These are phyloP conservation scores for Serranus cabrilla DNA, from an alignment of 2,797 vertebrate genomes.

Conservation along the genomic window DNA sequence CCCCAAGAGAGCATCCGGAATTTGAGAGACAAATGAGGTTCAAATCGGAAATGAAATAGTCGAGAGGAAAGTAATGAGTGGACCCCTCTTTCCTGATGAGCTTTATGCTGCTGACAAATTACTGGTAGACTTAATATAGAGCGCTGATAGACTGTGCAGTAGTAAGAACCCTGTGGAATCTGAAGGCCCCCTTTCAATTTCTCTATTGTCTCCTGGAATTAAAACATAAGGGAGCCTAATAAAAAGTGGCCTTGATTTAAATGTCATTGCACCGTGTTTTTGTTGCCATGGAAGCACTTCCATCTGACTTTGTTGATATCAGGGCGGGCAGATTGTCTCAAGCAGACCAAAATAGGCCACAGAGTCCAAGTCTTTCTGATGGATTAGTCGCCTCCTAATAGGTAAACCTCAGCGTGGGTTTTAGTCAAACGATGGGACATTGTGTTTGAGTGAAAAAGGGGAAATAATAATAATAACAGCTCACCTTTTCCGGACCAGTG, in stretches of 20 bases:
- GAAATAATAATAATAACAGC: constrained; percentile 43
- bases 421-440: constrained; percentile 23
- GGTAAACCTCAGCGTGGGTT: constrained; percentile 20
- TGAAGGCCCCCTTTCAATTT: constrained; percentile 23
- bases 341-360: constrained; percentile 18
- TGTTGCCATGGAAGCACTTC: constrained; percentile 59
- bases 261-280: constrained; percentile 49
- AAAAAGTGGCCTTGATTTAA: constrained; percentile 61
- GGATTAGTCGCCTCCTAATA: constrained; percentile 17
- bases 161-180: not conserved
- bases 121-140: constrained; percentile 44
- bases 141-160: constrained; percentile 35
- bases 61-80: constrained; percentile 58
- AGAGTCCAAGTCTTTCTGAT: not conserved
- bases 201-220: constrained; percentile 34
- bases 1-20: constrained; percentile 38
- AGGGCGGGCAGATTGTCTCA: constrained; percentile 30
- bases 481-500: constrained; percentile 45
- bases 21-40: constrained; percentile 75
- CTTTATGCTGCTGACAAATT: constrained; percentile 65
- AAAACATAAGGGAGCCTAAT: constrained; percentile 51
- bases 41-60: constrained; percentile 68
- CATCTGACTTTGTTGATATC: constrained; percentile 41
- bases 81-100: constrained; percentile 58
- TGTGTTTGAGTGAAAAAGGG: constrained; percentile 35